phyloP scores from a whole-genome alignment of 2,888 invertebrate species.

The Thumatha senex region DNA sequence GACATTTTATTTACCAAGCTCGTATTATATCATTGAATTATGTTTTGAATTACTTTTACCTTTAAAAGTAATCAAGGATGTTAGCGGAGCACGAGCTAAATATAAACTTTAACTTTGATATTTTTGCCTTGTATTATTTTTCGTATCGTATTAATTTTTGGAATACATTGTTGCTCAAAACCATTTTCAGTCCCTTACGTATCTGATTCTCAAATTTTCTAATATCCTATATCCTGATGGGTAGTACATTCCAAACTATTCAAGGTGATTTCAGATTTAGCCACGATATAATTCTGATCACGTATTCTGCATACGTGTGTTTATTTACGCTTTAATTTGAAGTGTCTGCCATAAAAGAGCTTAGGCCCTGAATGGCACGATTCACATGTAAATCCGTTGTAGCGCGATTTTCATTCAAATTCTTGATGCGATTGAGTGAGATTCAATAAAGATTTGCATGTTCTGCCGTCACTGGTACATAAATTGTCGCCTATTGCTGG shows the following conservation, averaged over 20 bases:
- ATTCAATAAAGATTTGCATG: constrained; percentile 33
- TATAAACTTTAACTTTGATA: not conserved
- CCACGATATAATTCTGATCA: constrained; percentile 11
- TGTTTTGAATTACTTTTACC: constrained; percentile 12
- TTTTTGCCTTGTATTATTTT: not conserved
- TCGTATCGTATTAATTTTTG: no score
- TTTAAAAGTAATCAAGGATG: constrained; percentile 6
- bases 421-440: constrained; percentile 23
- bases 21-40: constrained; percentile 4
- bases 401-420: constrained; percentile 38
- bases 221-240: no score
- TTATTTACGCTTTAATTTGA: constrained; percentile 18
- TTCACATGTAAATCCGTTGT: constrained; percentile 33
- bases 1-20: constrained; percentile 12
- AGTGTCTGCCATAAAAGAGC: constrained; percentile 24
- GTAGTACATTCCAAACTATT: no score
- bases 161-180: no score
- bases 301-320: constrained; percentile 17
- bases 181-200: no score
- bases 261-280: not conserved
- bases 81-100: not conserved
- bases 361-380: constrained; percentile 24
- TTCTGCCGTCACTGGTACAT: constrained; percentile 12
- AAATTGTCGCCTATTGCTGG: no score
- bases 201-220: no score